Conservation (phyloP, 2,797 vertebrate species). For the Lerista edwardsae region DNA sequence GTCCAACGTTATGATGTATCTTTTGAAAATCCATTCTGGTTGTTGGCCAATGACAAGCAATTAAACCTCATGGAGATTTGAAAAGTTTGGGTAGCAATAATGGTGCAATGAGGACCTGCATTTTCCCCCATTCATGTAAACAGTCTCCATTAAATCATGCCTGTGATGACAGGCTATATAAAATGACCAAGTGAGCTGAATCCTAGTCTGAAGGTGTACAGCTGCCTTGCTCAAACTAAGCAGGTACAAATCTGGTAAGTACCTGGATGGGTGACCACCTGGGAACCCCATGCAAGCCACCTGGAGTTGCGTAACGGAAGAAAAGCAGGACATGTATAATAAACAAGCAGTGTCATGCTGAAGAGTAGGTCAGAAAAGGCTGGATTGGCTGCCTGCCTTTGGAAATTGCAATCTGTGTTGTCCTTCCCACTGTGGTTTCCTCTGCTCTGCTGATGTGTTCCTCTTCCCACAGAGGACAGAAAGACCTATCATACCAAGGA, state of each 20-base stretch:
- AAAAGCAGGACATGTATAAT: no score
- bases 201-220: not conserved
- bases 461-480: not conserved
- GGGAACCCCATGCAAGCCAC: no score
- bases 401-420: not conserved
- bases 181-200: not conserved
- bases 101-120: not conserved
- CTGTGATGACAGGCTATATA: not conserved
- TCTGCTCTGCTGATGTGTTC: not conserved
- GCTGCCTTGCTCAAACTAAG: no score
- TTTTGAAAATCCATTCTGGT: not conserved
- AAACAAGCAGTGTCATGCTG: not conserved
- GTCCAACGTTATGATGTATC: not conserved
- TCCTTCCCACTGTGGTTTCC: not conserved
- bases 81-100: not conserved
- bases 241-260: no score
- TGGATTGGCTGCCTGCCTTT: not conserved
- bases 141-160: not conserved
- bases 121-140: not conserved
- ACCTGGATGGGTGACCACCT: no score
- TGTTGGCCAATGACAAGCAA: slow-evolving; percentile 2
- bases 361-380: not conserved
- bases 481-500: not conserved
- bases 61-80: not conserved
- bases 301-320: no score